phyloP scores from a whole-genome alignment of 2,113 vertebrate species.

The Lontra canadensis region DNA sequence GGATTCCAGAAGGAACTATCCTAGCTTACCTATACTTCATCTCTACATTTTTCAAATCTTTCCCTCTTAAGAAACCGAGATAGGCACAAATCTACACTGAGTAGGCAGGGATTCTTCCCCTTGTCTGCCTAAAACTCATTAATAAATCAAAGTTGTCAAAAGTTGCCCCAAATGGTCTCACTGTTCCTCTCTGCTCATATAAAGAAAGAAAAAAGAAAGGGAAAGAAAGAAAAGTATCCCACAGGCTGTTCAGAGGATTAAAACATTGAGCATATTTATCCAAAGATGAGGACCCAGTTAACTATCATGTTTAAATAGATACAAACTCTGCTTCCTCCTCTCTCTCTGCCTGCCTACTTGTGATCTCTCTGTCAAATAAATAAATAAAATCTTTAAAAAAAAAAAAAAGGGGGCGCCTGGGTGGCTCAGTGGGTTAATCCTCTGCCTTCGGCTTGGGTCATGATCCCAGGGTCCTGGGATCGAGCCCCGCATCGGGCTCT shows the following conservation, averaged over 20 bases:
- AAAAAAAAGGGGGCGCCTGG: too few species aligned
- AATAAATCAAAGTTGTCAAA: not conserved
- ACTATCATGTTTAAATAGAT: not conserved
- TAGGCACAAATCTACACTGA: not conserved
- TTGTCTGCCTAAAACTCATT: constrained; percentile 10
- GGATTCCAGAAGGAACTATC: not conserved
- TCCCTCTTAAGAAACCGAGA: not conserved
- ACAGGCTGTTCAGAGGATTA: not conserved
- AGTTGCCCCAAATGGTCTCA: not conserved
- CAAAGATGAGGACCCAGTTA: not conserved
- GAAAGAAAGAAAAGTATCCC: not conserved
- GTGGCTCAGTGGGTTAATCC: too few species aligned
- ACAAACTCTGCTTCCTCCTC: too few species aligned
- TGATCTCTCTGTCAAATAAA: too few species aligned
- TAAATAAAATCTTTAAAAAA: too few species aligned
- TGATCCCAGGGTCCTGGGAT: too few species aligned
- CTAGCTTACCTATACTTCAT: not conserved
- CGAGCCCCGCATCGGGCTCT: too few species aligned
- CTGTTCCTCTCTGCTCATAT: not conserved
- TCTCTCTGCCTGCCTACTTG: too few species aligned
- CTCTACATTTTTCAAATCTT: not conserved
- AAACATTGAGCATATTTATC: not conserved
- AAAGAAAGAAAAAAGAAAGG: not conserved
- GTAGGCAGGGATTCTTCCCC: not conserved
- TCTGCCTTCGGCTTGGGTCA: too few species aligned